Percentiles rank a stretch among this genome's conserved stretches.
Evolutionary conservation across 2,888 invertebrate species (phyloP).

Genomic region (Globia sparganii): DNA sequence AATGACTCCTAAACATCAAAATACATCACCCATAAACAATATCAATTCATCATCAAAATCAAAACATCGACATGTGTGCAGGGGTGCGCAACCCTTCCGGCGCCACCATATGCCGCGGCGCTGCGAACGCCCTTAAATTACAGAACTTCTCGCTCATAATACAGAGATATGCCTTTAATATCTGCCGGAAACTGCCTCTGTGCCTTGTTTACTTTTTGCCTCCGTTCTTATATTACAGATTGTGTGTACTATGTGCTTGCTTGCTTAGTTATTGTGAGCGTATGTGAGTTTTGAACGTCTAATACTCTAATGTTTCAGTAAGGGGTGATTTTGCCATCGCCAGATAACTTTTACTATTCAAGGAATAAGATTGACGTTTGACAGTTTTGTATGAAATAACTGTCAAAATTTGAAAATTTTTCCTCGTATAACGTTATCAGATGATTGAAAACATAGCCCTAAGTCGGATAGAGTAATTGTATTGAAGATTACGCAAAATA

Average conservation of each 20-base stretch:
- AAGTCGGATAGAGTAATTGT: conserved; percentile 21
- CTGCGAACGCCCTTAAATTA: conserved; percentile 87
- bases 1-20: not conserved
- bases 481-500: not conserved
- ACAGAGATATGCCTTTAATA: conserved; percentile 91
- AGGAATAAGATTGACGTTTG: too few relatives aligned
- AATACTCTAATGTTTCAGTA: conserved; percentile 31
- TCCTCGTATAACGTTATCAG: too few relatives aligned
- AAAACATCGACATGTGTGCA: conserved; percentile 60
- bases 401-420: too few relatives aligned
- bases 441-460: too few relatives aligned
- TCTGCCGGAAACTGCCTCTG: conserved; percentile 87
- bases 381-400: too few relatives aligned
- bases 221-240: conserved; percentile 87
- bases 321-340: too few relatives aligned
- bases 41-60: conserved; percentile 51
- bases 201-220: conserved; percentile 88
- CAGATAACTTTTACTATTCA: too few relatives aligned
- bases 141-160: conserved; percentile 90
- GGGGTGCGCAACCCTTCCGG: conserved; percentile 78
- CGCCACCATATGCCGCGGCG: conserved; percentile 87
- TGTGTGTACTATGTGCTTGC: conserved; percentile 59
- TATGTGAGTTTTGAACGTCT: conserved; percentile 50
- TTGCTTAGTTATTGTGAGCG: conserved; percentile 47
- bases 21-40: conserved; percentile 18